Base-by-base conservation (phyloP, 2,888 invertebrate species). In the Liposcelis brunnea region DNA sequence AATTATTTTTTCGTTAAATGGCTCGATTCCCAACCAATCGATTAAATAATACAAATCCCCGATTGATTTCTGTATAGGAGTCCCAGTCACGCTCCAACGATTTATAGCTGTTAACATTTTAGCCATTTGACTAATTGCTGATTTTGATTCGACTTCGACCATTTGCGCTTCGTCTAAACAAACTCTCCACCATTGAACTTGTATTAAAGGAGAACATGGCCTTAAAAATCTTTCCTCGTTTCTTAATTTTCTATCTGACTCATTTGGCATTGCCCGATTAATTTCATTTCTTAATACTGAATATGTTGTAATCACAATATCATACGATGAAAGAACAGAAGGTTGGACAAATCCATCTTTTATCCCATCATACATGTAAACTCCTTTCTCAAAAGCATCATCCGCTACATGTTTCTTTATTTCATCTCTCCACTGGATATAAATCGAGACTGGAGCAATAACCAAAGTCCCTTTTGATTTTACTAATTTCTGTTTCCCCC, bases 81-180 rank as follows among this genome's bases (percentile, higher is more conserved):
- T 85, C 16, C 85, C 84, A 3, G 81, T 81, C 1, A 78, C 68
- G 11, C 75, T 75, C 84, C 85, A 85, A 40, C 77, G 68, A 60
- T 79, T 74, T 2, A 71, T 58, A 7, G 77, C 72, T 49, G 56
- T 54, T 34, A 80, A 58, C 49, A 67, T 62, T 38, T 64, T 56
- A 0, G 76, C 74, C 78, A 80, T 78, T 53, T 69, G 65, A 0
- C 77, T 72, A 1, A 74, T 69, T 55, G 70, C 64, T 2, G 70
- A 64, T 1, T n/a, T n/a, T n/a, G 66, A 63, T 2, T 67, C 64
- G 42, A 70, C 66, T 55, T 83, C 81, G 1, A 82, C 77, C 70
- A 80, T 76, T 66, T 85, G 85, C 4, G 82, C 83, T 63, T 85
- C 85, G 61, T 85, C 85, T 19, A 83, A 61, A 56, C 79, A 74